A percentile compares a stretch with the other conserved stretches of the same genome.
phyloP scores from a whole-genome alignment of 2,888 invertebrate genomes.

The Drosophila tanythrix region DNA sequence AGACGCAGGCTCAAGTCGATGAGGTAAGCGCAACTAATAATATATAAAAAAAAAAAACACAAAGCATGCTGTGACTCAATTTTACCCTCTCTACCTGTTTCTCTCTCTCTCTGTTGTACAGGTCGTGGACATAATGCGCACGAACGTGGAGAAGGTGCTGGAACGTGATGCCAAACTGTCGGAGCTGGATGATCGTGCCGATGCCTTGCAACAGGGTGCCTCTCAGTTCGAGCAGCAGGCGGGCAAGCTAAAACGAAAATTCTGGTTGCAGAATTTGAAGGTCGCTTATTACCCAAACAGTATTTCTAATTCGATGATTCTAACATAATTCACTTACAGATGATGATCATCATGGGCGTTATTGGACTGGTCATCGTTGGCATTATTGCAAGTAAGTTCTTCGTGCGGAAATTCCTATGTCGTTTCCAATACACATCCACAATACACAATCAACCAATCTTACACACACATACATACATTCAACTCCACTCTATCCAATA shows the following conservation, averaged over 20 bases:
- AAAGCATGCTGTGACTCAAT: not conserved
- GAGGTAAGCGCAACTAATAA: constrained; percentile 86
- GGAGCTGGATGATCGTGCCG: constrained; percentile 97
- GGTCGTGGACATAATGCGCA: constrained; percentile 97
- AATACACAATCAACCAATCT: constrained; percentile 14
- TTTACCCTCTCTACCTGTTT: not conserved
- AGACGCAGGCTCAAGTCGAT: constrained; percentile 94
- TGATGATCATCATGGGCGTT: constrained; percentile 96
- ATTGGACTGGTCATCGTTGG: constrained; percentile 93
- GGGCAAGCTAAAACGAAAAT: constrained; percentile 97
- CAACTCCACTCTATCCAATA: constrained; percentile 26
- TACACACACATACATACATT: constrained; percentile 25
- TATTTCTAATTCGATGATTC: not conserved
- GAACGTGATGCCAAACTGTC: constrained; percentile 98
- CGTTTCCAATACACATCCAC: constrained; percentile 23
- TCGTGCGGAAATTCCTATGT: constrained; percentile 51
- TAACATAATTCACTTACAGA: constrained; percentile 85
- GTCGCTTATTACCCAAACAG: constrained; percentile 82
- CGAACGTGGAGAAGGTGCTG: constrained; percentile 97
- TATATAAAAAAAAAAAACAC: not conserved
- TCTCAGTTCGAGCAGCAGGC: constrained; percentile 99
- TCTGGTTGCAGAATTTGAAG: constrained; percentile 99
- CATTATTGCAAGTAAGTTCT: constrained; percentile 93
- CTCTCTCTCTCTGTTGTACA: constrained; percentile 19
- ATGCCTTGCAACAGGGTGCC: constrained; percentile 96